Evolutionary conservation across 1,140 invertebrate genomes (phyloP).

Genomic region (Drosophila littoralis): DNA sequence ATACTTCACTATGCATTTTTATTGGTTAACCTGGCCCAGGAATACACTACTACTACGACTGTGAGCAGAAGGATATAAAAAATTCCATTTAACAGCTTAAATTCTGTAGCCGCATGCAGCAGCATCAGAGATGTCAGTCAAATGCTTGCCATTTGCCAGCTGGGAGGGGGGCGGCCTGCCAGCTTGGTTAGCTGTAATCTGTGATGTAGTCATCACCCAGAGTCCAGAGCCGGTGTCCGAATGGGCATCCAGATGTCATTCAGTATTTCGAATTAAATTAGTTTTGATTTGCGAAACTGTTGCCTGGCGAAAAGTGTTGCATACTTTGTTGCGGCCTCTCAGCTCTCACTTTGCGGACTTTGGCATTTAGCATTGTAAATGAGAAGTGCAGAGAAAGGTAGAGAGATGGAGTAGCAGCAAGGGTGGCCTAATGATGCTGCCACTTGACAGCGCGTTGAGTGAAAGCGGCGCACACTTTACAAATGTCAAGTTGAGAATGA

Average conservation of each 20-base stretch:
- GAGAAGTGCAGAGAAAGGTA: neutral
- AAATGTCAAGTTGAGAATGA: slow-evolving; percentile 62
- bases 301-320: slow-evolving; percentile 47
- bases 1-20: slow-evolving; percentile 67
- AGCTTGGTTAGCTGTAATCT: slow-evolving; percentile 38
- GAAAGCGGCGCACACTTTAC: slow-evolving; percentile 32
- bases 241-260: slow-evolving; percentile 12
- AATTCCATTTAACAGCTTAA: slow-evolving; percentile 68
- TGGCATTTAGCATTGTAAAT: slow-evolving; percentile 59
- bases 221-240: neutral
- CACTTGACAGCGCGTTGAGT: slow-evolving; percentile 2
- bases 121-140: slow-evolving; percentile 33
- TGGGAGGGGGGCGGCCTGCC: too few species aligned
- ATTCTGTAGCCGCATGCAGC: slow-evolving; percentile 20
- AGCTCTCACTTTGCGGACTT: slow-evolving; percentile 27
- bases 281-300: slow-evolving; percentile 59
- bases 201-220: slow-evolving; percentile 19
- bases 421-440: slow-evolving; percentile 28
- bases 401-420: neutral
- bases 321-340: slow-evolving; percentile 45
- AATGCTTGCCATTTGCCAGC: slow-evolving; percentile 12
- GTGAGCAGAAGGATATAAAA: slow-evolving; percentile 26
- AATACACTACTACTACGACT: neutral
- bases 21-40: slow-evolving; percentile 55
- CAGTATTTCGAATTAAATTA: slow-evolving; percentile 51